phyloP scores from a whole-genome alignment of 1,140 invertebrate species.

The Drosophila kurseongensis region DNA sequence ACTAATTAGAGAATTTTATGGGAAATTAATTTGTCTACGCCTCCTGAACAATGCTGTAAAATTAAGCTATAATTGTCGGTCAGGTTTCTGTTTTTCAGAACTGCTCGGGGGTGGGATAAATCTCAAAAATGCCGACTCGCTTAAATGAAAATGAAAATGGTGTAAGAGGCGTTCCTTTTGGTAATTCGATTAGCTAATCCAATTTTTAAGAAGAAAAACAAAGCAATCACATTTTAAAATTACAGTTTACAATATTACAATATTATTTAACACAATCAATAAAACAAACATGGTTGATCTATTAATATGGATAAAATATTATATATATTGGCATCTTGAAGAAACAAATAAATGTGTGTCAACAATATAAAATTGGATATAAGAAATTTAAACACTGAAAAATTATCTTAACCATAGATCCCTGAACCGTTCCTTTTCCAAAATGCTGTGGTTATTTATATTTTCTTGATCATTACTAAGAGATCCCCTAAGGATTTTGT shows the following conservation, averaged over 20 bases:
- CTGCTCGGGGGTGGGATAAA: not conserved
- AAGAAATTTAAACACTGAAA: too few species aligned
- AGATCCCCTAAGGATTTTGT: not conserved
- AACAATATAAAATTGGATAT: too few species aligned
- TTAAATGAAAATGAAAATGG: conserved; percentile 2
- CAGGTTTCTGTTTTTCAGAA: conserved; percentile 2
- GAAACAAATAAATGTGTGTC: too few species aligned
- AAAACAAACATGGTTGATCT: too few species aligned
- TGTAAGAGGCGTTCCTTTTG: conserved; percentile 33
- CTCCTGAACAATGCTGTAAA: conserved; percentile 45
- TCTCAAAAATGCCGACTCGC: conserved; percentile 1
- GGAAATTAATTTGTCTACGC: conserved; percentile 75
- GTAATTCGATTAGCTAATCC: conserved; percentile 45
- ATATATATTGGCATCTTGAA: too few species aligned
- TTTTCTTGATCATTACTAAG: not conserved
- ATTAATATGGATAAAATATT: too few species aligned
- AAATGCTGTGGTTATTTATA: not conserved
- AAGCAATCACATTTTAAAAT: too few species aligned
- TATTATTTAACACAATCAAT: too few species aligned
- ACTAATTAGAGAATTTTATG: conserved; percentile 76
- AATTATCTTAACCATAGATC: too few species aligned
- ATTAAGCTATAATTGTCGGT: conserved; percentile 70
- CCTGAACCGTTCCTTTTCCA: not conserved
- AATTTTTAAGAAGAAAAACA: not conserved
- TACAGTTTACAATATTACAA: too few species aligned